Base-by-base conservation (phyloP, 1,140 invertebrate genomes). In the Cyclina sinensis region DNA sequence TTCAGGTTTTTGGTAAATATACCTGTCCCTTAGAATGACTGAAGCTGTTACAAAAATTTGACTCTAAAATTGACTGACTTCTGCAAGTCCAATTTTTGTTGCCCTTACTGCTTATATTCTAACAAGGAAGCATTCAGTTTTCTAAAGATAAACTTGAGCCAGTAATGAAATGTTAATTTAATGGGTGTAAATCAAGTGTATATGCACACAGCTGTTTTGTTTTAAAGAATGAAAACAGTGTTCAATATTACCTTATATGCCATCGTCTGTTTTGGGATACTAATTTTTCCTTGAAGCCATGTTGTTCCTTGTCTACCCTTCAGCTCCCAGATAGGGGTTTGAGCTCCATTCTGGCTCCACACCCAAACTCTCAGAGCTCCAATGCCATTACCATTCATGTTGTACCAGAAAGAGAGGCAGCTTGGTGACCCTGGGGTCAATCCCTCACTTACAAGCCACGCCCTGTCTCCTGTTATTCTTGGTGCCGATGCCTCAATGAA, bases 321-420 rank as follows among this genome's bases (percentile, higher is more conserved):
- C 9, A 93, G 79, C 65, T 93, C 92, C 92, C 92, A 93, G 5
- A 94, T 51, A 54, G 93, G 92, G 9, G 89, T 86, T 32, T 90
- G 93, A 73, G 80, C 86, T 27, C 82, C 85, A 70, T 84, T 65
- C 39, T 91, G 86, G 27, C 80, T 54, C 57, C 73, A 89, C 12
- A 89, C 81, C 91, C 91, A 93, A 0, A 94, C 82, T 37, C 92
- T 39, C 18, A 94, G 86, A 0, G 88, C 91, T 35, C 92, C 92
- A 54, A 93, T 89, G 16, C 27, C 74, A 18, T 30, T 51, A 16
- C 94, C 94, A 89, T 93, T 92, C 93, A 95, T 94, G 89, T 94
- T 91, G 88, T 95, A 95, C 87, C 89, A 95, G 91, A 94, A 94
- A 16, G 90, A 74, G 46, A 94, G 37, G 70, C 93, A 94, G 24